Evolutionary conservation across 2,113 vertebrate species (phyloP).

Genomic region (Sinocyclocheilus anshuiensis): DNA sequence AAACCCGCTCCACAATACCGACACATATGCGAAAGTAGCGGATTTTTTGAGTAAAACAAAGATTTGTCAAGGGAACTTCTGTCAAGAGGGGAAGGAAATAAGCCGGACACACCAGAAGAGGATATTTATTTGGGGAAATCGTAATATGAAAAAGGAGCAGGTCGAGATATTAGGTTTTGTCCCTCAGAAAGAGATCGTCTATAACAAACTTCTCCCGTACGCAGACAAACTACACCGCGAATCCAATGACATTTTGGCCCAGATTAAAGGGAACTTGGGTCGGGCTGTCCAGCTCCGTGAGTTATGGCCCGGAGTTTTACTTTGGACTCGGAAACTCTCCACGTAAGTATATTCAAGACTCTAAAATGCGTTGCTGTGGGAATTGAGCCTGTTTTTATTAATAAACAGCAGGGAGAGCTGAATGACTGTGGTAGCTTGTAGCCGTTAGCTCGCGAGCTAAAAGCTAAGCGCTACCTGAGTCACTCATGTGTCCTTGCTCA

Average conservation of each 20-base stretch:
- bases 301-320: conserved; percentile 92
- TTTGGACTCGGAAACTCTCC: conserved; percentile 93
- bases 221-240: conserved; percentile 85
- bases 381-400: not conserved
- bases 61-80: conserved; percentile 39
- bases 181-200: conserved; percentile 90
- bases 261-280: conserved; percentile 90
- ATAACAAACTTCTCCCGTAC: conserved; percentile 91
- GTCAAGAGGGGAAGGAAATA: conserved; percentile 33
- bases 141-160: conserved; percentile 64
- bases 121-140: conserved; percentile 41
- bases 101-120: conserved; percentile 43
- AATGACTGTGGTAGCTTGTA: not conserved
- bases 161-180: conserved; percentile 66
- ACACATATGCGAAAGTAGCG: not conserved
- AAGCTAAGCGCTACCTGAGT: conserved; percentile 32
- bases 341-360: conserved; percentile 81
- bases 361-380: not conserved
- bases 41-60: conserved; percentile 33
- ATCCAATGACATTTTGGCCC: conserved; percentile 82
- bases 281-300: conserved; percentile 90
- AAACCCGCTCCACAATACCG: not conserved
- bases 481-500: conserved; percentile 20
- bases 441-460: conserved; percentile 23
- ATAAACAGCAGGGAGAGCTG: not conserved